Evolutionary conservation across 2,113 vertebrate genomes (phyloP).

Genomic region (Melanerpes formicivorus): DNA sequence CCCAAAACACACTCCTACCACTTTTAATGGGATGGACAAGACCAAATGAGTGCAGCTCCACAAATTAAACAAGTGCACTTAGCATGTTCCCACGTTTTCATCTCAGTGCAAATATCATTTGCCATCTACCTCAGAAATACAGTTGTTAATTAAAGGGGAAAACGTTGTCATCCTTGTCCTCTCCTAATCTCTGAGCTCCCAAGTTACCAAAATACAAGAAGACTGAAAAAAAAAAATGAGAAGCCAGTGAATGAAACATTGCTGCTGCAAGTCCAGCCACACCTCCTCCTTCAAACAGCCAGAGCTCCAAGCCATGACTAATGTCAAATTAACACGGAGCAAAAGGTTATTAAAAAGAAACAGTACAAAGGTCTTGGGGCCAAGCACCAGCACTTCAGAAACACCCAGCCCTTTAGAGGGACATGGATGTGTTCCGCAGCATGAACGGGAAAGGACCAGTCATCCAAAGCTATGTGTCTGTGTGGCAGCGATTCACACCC

Average conservation of each 20-base stretch:
- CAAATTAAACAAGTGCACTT: neutral
- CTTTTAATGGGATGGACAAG: neutral
- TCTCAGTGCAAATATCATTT: neutral
- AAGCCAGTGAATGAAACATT: neutral
- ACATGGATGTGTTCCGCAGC: neutral
- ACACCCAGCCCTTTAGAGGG: neutral
- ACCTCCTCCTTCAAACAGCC: slow-evolving; percentile 30
- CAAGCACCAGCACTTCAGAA: neutral
- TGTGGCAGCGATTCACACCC: neutral
- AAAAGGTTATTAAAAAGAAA: neutral
- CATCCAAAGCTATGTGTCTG: neutral
- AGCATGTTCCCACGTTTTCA: neutral
- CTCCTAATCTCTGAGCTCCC: neutral
- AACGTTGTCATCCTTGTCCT: neutral
- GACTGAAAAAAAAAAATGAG: neutral
- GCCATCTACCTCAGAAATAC: neutral
- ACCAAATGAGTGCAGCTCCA: neutral
- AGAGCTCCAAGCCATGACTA: slow-evolving; percentile 24
- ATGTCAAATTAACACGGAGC: neutral
- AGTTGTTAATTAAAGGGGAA: neutral
- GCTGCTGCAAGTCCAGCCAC: neutral
- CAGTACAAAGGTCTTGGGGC: neutral
- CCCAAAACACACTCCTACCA: neutral
- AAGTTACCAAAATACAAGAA: neutral
- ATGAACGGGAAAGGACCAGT: neutral